Evolutionary conservation across 2,113 vertebrate species (phyloP), one percentile per base, ranked within the genome.

Genomic region (Nerophis ophidion): DNA sequence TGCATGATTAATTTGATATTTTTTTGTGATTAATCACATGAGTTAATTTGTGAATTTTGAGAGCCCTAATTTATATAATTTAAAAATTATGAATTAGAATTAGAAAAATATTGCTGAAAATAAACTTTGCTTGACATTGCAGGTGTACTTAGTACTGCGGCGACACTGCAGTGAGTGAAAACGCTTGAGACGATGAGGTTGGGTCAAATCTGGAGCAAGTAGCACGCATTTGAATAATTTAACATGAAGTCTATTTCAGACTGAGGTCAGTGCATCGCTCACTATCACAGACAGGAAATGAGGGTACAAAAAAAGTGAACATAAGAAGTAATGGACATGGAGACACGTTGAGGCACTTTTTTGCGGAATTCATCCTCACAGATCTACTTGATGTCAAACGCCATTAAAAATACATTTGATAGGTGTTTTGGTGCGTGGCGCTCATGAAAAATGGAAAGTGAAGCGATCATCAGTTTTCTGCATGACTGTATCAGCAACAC

Each of bases 221-320:
- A 35, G 52, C 13, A 64, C 73, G 59, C 44, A 16, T 58, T 76
- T 87, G 53, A 89, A 89, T 88, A 83, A 88, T 90, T 86, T 36
- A 89, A 68, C 50, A 63, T 36, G 45, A 61, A 48, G 57, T 79
- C 84, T 89, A 88, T 89, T 90, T 85, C 52, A 68, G 78, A 61
- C 61, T 57, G 61, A n/a, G 38, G 72, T 50, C 16, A 12, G 48
- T 66, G 49, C 56, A 56, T 68, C 60, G 26, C 61, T 70, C 60
- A 49, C 72, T 63, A 76, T 80, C 50, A 61, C 48, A 48, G 16
- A 66, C 45, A 74, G 45, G 55, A 80, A 69, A 64, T 46, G 1
- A 8, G 48, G 52, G 49, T 58, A 13, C 8, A 34, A 46, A 17
- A 17, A 3, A 48, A 65, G 49, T 13, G 11, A 56, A 7, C 14